phyloP scores from a whole-genome alignment of 2,113 vertebrate species.

The Cryptomyrus ogoouensis region DNA sequence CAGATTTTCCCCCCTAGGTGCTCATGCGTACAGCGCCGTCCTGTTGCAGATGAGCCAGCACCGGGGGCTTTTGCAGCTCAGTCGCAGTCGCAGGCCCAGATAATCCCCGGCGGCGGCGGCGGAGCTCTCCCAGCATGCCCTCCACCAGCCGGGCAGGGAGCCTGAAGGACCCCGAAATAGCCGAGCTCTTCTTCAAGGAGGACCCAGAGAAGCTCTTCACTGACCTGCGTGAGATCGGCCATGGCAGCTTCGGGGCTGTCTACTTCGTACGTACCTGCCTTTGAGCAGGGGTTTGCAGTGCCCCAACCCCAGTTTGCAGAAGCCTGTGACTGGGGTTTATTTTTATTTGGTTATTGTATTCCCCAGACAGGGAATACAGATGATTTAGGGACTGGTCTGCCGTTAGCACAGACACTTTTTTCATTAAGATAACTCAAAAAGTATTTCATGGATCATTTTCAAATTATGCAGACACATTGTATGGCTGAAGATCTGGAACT shows the following conservation, averaged over 20 bases:
- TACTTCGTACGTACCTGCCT: slow-evolving; percentile 82
- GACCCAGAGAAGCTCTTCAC: slow-evolving; percentile 96
- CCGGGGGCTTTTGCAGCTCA: slow-evolving; percentile 74
- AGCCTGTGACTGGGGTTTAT: background rate
- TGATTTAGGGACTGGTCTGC: background rate
- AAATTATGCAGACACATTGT: background rate
- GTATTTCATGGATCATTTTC: background rate
- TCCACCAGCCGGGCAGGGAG: slow-evolving; percentile 93
- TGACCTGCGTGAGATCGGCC: slow-evolving; percentile 95
- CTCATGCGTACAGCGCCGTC: slow-evolving; percentile 76
- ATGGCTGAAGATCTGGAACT: background rate
- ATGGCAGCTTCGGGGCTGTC: slow-evolving; percentile 98
- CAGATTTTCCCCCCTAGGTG: slow-evolving; percentile 52
- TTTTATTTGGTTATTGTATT: background rate
- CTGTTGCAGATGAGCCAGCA: slow-evolving; percentile 91
- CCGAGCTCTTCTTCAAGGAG: slow-evolving; percentile 97
- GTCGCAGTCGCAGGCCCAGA: slow-evolving; percentile 72
- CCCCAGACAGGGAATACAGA: background rate
- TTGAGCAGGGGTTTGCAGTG: background rate
- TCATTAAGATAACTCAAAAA: background rate
- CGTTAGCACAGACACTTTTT: background rate
- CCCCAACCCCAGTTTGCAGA: background rate
- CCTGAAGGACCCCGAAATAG: slow-evolving; percentile 95
- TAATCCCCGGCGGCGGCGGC: slow-evolving; percentile 59
- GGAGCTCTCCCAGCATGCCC: slow-evolving; percentile 86